These are phyloP conservation scores for Porites australiensis DNA, from an alignment of 64 coral and sea anemone species.

Conservation along the genomic window DNA sequence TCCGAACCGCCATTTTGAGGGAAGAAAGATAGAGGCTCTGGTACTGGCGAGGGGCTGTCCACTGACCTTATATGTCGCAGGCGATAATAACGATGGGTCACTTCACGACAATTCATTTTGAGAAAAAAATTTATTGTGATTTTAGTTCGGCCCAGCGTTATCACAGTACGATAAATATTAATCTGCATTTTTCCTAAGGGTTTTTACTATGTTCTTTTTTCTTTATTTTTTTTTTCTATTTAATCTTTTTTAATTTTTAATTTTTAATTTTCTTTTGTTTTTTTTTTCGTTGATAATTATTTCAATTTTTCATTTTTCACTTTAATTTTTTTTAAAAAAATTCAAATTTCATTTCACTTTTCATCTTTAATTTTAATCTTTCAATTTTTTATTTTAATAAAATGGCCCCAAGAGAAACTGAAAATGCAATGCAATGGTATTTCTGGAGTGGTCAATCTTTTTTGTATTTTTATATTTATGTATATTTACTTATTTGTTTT, in stretches of 20 bases:
- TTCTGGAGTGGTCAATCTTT: no score
- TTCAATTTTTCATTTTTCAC: neutral
- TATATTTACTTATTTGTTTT: no score
- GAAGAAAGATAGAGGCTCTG: no score
- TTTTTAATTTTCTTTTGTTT: neutral
- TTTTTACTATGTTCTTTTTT: neutral
- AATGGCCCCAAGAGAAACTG: no score
- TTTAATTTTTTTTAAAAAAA: neutral
- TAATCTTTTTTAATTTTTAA: neutral
- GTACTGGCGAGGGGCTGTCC: neutral
- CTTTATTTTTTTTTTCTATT: neutral
- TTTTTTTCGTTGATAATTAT: neutral
- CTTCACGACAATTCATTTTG: conserved; percentile 18
- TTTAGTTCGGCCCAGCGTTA: conserved; percentile 27
- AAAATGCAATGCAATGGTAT: no score
- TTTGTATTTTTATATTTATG: no score
- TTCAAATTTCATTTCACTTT: no score
- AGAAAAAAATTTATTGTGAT: conserved; percentile 4
- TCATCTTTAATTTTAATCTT: no score
- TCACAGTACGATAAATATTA: conserved; percentile 19
- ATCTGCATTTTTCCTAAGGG: neutral
- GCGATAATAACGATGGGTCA: conserved; percentile 26
- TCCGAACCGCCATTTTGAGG: conserved; percentile 15
- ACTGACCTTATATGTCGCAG: conserved; percentile 28
- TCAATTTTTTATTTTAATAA: no score